Evolutionary conservation across 2,888 invertebrate species (phyloP).

Genomic region (Cheilosia urbana): DNA sequence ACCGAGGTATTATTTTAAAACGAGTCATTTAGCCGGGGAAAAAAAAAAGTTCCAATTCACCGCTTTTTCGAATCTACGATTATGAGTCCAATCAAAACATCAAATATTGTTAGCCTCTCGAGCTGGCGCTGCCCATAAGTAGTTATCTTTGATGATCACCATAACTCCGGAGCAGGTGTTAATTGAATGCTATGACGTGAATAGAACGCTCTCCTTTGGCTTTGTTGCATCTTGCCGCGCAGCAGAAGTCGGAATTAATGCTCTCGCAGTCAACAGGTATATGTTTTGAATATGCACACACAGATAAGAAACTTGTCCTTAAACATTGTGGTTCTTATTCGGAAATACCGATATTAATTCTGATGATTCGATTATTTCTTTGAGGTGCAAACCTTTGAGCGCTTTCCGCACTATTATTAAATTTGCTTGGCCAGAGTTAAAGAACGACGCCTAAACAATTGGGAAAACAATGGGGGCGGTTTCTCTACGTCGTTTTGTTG

Average conservation of each 20-base stretch:
- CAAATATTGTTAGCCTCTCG: slow-evolving; percentile 48
- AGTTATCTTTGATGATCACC: slow-evolving; percentile 69
- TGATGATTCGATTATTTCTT: slow-evolving; percentile 73
- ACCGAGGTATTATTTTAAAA: not conserved
- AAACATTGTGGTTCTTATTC: slow-evolving; percentile 63
- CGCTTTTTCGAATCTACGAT: slow-evolving; percentile 20
- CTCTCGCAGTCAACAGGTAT: slow-evolving; percentile 68
- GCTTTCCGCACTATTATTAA: slow-evolving; percentile 65
- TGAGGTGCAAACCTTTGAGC: slow-evolving; percentile 65
- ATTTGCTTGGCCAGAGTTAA: slow-evolving; percentile 58
- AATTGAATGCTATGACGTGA: slow-evolving; percentile 72
- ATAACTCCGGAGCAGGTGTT: slow-evolving; percentile 66
- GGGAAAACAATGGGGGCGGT: slow-evolving; percentile 65
- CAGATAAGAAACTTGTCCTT: slow-evolving; percentile 61
- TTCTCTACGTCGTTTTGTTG: slow-evolving; percentile 12
- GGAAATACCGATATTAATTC: slow-evolving; percentile 72
- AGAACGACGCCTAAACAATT: slow-evolving; percentile 65
- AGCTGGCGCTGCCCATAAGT: slow-evolving; percentile 53
- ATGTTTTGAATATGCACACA: slow-evolving; percentile 55
- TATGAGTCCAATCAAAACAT: slow-evolving; percentile 70
- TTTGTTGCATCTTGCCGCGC: slow-evolving; percentile 71
- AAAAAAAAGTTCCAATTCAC: slow-evolving; percentile 25
- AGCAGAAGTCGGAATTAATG: slow-evolving; percentile 69
- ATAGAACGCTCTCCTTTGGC: slow-evolving; percentile 62
- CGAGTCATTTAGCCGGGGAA: slow-evolving; percentile 17